Base-by-base conservation (phyloP, 2,797 vertebrate genomes). In the Heterohyrax brucei region DNA sequence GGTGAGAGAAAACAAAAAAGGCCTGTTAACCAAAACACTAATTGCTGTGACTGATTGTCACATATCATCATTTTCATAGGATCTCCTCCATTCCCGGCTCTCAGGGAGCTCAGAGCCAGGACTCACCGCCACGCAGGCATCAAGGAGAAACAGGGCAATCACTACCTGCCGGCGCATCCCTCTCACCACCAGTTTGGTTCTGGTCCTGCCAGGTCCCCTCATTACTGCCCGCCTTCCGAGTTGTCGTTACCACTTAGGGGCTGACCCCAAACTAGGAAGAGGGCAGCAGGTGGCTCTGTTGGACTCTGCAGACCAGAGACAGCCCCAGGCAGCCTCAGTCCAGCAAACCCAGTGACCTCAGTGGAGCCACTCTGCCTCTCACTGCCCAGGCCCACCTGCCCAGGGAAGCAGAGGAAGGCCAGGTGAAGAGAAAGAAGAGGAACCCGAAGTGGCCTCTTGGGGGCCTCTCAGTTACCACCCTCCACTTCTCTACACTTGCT, bases 1-100 rank as follows among this genome's bases (percentile, higher is more conserved):
- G 99, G 99, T 99, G 99, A 99, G 99, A 99, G 99, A 99, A 99
- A 99, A 99, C 99, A 99, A 99, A 99, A 99, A 99, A 99, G 98
- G 99, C 99, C 99, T 99, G 99, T 99, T 99, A 99, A 99, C 99
- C 99, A 99, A 99, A 99, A 99, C 99, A 99, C 99, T 99, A 99
- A 99, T 99, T 99, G 99, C 99, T 99, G 99, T 99, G 99, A 99
- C 99, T 99, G 99, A 99, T 99, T 99, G 99, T 99, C 99, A 99
- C 99, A 99, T 99, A 99, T 99, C 99, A 99, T 99, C 99, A 99
- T 99, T 99, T 99, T 99, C 99, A 99, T 99, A 98, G 99, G 99
- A 99, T 99, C 99, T 99, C 99, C 99, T 99, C 99, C 99, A 99
- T 99, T 99, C 99, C 99, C 98, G 98, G 99, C 98, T 98, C 98